Percentiles rank a stretch among this genome's conserved stretches.
These are phyloP conservation scores for Tympanuchus pallidicinctus DNA, from an alignment of 2,113 vertebrate species.

Conservation along the genomic window DNA sequence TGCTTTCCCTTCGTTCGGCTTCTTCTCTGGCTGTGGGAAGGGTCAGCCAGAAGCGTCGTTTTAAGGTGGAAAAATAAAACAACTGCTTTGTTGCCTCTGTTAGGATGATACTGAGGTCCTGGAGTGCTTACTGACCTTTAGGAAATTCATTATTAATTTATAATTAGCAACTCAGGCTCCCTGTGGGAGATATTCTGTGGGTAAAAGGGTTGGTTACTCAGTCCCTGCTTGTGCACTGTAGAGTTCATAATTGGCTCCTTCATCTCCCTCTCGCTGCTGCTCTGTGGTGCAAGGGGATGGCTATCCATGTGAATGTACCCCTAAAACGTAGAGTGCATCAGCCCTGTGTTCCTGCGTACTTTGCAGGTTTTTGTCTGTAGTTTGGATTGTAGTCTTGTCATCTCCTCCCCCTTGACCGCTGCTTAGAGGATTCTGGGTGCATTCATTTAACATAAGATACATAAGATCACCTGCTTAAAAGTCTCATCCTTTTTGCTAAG, in stretches of 20 bases:
- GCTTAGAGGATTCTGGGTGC: background rate
- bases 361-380: background rate
- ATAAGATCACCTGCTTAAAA: background rate
- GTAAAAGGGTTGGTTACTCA: background rate
- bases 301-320: accelerated
- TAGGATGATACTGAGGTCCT: accelerated
- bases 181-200: background rate
- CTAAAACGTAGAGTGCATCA: accelerated
- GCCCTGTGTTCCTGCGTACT: accelerated
- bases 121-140: accelerated
- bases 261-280: background rate
- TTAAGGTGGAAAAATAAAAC: background rate
- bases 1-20: no score
- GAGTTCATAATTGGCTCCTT: background rate
- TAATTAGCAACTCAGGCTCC: no score
- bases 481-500: background rate
- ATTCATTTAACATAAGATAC: background rate
- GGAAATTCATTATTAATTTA: background rate
- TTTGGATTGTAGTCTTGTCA: background rate
- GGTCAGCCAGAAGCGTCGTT: accelerated
- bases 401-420: background rate
- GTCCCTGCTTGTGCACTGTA: accelerated
- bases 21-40: background rate
- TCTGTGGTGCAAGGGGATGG: background rate
- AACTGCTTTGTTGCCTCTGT: accelerated